Conservation (phyloP, 2,113 vertebrate species). For the Myotis davidii region DNA sequence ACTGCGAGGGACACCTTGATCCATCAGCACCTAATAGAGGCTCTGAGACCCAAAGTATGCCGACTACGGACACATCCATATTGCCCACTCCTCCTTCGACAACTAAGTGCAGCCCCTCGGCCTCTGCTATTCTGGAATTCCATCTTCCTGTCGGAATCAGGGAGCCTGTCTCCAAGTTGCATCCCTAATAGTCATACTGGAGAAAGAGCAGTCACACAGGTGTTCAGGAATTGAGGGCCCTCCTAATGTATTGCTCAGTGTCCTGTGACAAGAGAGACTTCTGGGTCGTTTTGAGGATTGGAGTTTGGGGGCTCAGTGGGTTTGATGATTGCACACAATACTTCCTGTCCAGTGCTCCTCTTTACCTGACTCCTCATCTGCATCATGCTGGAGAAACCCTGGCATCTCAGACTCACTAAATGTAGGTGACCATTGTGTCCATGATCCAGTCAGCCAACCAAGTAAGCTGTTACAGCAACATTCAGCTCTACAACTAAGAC, state of each 20-base stretch:
- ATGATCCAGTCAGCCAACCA: neutral
- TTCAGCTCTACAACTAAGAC: no score
- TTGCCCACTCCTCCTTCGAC: neutral
- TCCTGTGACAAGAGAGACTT: neutral
- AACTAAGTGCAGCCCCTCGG: neutral
- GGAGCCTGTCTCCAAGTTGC: neutral
- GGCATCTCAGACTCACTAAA: neutral
- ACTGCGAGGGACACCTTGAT: no score
- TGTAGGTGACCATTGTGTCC: neutral
- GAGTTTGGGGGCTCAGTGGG: neutral
- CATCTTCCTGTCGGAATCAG: neutral
- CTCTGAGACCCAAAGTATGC: neutral
- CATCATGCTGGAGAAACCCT: neutral
- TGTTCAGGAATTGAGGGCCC: neutral
- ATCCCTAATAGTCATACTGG: no score
- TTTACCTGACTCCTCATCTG: neutral
- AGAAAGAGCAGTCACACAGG: neutral
- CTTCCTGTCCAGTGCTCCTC: neutral
- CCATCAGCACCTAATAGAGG: neutral
- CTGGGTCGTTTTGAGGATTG: neutral
- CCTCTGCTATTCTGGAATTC: neutral
- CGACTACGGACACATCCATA: fast-evolving
- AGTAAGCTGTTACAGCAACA: neutral
- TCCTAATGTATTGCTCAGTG: neutral
- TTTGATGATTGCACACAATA: neutral